Evolutionary conservation across 2,797 vertebrate species (phyloP).

Genomic region (Eulemur mongoz): DNA sequence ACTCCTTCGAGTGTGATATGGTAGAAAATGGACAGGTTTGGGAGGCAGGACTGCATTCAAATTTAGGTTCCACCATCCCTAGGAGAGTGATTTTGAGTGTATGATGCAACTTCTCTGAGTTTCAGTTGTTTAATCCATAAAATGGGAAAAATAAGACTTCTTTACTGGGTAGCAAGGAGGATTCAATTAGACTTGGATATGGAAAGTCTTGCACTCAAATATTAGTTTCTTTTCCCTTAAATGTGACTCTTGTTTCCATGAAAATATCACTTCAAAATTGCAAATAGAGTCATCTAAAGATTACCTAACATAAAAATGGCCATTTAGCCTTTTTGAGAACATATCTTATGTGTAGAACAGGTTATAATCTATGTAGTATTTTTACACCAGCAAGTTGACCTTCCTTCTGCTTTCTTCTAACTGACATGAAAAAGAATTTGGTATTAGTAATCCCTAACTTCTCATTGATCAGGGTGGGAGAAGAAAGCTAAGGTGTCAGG

Average conservation of each 20-base stretch:
- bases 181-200: slow-evolving; percentile 7
- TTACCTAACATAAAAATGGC: not conserved
- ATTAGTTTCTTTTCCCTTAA: slow-evolving; percentile 6
- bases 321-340: slow-evolving; percentile 25
- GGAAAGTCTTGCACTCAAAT: slow-evolving; percentile 5
- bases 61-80: not conserved
- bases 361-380: not conserved
- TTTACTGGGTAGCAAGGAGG: not conserved
- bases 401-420: slow-evolving; percentile 39
- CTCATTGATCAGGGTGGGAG: not conserved
- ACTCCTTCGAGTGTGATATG: not conserved
- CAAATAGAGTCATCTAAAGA: slow-evolving; percentile 44
- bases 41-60: not conserved
- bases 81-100: slow-evolving; percentile 5
- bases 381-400: not conserved
- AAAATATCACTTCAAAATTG: slow-evolving; percentile 38
- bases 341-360: not conserved
- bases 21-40: not conserved
- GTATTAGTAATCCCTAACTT: not conserved
- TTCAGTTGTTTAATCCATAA: slow-evolving; percentile 48
- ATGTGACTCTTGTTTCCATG: slow-evolving; percentile 47
- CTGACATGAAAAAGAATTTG: slow-evolving; percentile 34
- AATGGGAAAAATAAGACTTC: slow-evolving; percentile 36
- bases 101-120: slow-evolving; percentile 18
- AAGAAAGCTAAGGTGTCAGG: not conserved